These are phyloP conservation scores for Cryptus viduatorius DNA, from an alignment of 2,888 invertebrate genomes.

Conservation along the genomic window DNA sequence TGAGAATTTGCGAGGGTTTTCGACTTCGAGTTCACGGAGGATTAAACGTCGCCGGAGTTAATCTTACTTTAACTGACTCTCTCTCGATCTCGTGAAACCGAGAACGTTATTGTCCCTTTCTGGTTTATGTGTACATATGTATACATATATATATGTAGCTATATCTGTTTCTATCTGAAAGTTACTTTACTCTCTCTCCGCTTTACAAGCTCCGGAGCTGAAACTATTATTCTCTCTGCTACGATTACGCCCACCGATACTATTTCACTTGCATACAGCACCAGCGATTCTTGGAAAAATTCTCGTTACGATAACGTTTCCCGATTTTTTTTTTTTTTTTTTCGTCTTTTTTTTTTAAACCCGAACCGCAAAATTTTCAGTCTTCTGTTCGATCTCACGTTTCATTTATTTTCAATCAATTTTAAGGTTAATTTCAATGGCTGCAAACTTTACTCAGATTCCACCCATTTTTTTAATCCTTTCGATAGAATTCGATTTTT, in stretches of 20 bases:
- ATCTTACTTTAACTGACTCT: constrained; percentile 61
- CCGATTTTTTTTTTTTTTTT: background rate
- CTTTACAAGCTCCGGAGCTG: constrained; percentile 46
- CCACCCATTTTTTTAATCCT: too few species aligned
- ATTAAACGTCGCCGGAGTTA: constrained; percentile 67
- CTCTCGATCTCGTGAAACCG: constrained; percentile 29
- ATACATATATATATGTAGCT: constrained; percentile 16
- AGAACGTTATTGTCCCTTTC: constrained; percentile 56
- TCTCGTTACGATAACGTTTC: background rate
- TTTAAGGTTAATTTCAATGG: too few species aligned
- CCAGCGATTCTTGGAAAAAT: background rate
- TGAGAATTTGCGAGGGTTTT: constrained; percentile 47
- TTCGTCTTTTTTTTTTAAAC: background rate
- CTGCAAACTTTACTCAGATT: too few species aligned
- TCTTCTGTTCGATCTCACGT: too few species aligned
- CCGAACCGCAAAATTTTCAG: too few species aligned
- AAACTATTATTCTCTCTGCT: constrained; percentile 47
- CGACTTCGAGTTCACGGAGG: constrained; percentile 65
- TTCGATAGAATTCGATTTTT: too few species aligned
- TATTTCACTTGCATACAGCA: background rate
- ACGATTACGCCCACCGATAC: constrained; percentile 13
- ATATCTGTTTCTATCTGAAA: background rate
- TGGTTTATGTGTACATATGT: constrained; percentile 4
- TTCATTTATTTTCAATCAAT: too few species aligned
- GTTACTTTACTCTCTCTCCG: constrained; percentile 23